Evolutionary conservation across 1,140 invertebrate species (phyloP).

Genomic region (Sycophaga agraensis): DNA sequence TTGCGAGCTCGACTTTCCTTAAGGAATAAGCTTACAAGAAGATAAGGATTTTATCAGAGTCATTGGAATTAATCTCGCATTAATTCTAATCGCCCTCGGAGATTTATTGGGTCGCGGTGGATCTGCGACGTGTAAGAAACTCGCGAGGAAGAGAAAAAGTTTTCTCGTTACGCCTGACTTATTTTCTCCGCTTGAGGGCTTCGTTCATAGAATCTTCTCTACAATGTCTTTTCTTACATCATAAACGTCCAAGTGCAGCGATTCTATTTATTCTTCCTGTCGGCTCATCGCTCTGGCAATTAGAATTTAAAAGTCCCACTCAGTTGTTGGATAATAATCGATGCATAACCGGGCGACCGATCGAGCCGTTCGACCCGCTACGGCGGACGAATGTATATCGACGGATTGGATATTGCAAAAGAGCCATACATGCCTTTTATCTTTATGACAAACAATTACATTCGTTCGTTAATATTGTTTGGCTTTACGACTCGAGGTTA

Average conservation of each 20-base stretch:
- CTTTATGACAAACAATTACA: too few species aligned
- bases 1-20: too few species aligned
- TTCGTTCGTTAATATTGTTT: too few species aligned
- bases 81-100: constrained; percentile 38
- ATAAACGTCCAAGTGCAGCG: neutral
- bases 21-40: constrained; percentile 19
- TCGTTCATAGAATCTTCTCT: constrained; percentile 2
- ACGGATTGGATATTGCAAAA: too few species aligned
- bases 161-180: constrained; percentile 29
- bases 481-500: too few species aligned
- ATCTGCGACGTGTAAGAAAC: constrained; percentile 30
- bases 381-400: too few species aligned
- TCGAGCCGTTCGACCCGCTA: too few species aligned
- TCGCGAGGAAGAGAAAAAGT: constrained; percentile 25
- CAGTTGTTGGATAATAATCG: too few species aligned
- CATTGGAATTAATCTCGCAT: constrained; percentile 43
- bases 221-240: constrained; percentile 12
- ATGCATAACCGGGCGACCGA: too few species aligned
- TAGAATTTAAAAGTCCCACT: too few species aligned
- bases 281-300: neutral
- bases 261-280: too few species aligned
- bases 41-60: constrained; percentile 40
- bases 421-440: too few species aligned
- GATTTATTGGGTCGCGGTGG: constrained; percentile 37
- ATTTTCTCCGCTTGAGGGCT: constrained; percentile 6